Base-by-base conservation (phyloP, 2,888 invertebrate species). In the Dasypogon diadema region DNA sequence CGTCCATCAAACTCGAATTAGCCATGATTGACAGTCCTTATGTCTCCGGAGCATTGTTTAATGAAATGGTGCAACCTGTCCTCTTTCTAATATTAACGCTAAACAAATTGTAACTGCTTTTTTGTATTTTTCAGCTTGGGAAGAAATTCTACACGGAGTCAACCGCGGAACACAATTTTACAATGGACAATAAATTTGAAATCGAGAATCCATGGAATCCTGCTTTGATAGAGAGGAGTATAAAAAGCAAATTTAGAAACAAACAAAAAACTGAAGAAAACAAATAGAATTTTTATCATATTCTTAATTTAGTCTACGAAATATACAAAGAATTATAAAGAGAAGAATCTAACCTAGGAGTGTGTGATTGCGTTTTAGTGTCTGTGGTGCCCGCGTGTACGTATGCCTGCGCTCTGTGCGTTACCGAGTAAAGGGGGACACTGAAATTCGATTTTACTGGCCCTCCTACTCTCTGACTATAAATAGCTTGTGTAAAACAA, bases 81-180 rank as follows among this genome's bases (percentile, higher is more conserved):
- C n/a, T n/a, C n/a, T n/a, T n/a, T n/a, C n/a, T n/a, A n/a, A n/a
- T n/a, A n/a, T n/a, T n/a, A n/a, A n/a, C n/a, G n/a, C n/a, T n/a
- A n/a, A n/a, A n/a, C n/a, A n/a, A n/a, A n/a, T n/a, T n/a, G n/a
- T n/a, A n/a, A n/a, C 1, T 30, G 48, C 56, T 75, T 73, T 46
- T n/a, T 80, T 80, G 80, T 77, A 80, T 80, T 79, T 88, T 88
- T 65, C 88, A 93, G 93, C 93, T 75, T 93, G 93, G 93, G 91
- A 92, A 81, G 92, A 92, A 82, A 89, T 92, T 82, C 88, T 89
- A 60, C 87, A 87, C 78, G 87, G 88, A 79, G 87, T 88, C 82
- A 87, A 85, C 76, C 84, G 85, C 81, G 86, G 88, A 83, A 88
- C 89, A 78, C 87, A 88, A 83, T 89, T 89, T 86, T 90, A 90